phyloP scores from a whole-genome alignment of 2,888 invertebrate species.

The Didymodactylos carnosus region DNA sequence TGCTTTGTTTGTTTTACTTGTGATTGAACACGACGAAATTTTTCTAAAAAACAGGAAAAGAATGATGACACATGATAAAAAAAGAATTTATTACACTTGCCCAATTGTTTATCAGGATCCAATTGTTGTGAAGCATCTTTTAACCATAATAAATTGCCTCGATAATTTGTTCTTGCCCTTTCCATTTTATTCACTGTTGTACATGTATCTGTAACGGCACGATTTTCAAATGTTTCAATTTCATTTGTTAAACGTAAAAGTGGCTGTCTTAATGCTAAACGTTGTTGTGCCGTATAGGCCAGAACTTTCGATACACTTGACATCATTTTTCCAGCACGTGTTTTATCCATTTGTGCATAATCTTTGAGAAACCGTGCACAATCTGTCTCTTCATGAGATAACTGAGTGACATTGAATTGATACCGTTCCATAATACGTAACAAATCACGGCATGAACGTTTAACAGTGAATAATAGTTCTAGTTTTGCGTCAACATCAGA shows the following conservation, averaged over 20 bases:
- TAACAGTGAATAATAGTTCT: slow-evolving; percentile 38
- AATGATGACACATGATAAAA: too few relatives aligned
- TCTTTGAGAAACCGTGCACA: slow-evolving; percentile 82
- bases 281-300: slow-evolving; percentile 72
- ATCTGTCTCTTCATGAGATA: slow-evolving; percentile 83
- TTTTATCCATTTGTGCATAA: slow-evolving; percentile 65
- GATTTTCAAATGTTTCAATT: slow-evolving; percentile 78
- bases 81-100: too few relatives aligned
- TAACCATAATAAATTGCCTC: slow-evolving; percentile 72
- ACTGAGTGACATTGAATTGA: not conserved
- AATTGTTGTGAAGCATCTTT: slow-evolving; percentile 81
- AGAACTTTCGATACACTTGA: slow-evolving; percentile 60
- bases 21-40: slow-evolving; percentile 48
- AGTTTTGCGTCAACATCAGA: slow-evolving; percentile 86
- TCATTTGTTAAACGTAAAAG: slow-evolving; percentile 60
- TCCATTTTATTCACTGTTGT: slow-evolving; percentile 81
- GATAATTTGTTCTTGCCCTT: slow-evolving; percentile 75
- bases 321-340: slow-evolving; percentile 64
- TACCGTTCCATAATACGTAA: slow-evolving; percentile 9
- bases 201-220: slow-evolving; percentile 78
- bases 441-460: not conserved
- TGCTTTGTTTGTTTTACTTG: slow-evolving; percentile 49
- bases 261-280: slow-evolving; percentile 20
- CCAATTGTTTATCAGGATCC: slow-evolving; percentile 61
- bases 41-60: slow-evolving; percentile 81